Conservation (phyloP, 2,888 invertebrate species). For the Altica lythri region DNA sequence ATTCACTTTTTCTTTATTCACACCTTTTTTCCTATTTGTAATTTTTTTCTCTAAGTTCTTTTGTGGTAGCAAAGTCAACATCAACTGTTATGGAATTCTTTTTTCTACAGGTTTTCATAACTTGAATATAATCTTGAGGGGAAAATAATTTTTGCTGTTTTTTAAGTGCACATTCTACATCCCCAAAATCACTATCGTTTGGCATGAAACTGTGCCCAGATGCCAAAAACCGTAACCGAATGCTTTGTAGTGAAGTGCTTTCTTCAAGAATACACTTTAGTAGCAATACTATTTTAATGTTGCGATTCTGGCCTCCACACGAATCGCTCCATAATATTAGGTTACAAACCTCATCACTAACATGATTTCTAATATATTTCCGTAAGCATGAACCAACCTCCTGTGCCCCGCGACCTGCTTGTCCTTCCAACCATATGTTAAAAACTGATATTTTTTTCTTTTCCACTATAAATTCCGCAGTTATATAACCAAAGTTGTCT, state of each 20-base stretch:
- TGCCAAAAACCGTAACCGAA: constrained; percentile 33
- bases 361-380: too few relatives aligned
- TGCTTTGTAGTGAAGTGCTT: constrained; percentile 21
- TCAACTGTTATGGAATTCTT: too few relatives aligned
- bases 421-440: constrained; percentile 38
- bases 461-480: constrained; percentile 35
- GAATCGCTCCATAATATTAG: too few relatives aligned
- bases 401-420: constrained; percentile 38
- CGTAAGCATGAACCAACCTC: too few relatives aligned
- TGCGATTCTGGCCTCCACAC: too few relatives aligned
- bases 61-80: constrained; percentile 30
- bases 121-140: constrained; percentile 26
- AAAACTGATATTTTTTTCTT: constrained; percentile 19
- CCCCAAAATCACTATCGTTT: constrained; percentile 39
- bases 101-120: too few relatives aligned
- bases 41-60: constrained; percentile 29
- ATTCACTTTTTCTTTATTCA: too few relatives aligned
- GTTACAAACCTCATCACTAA: too few relatives aligned
- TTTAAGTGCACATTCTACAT: constrained; percentile 40
- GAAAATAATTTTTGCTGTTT: constrained; percentile 32
- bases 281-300: constrained; percentile 27
- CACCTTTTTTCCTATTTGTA: constrained; percentile 32
- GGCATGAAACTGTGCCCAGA: constrained; percentile 38
- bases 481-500: constrained; percentile 44
- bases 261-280: constrained; percentile 25